A percentile compares a stretch with the other conserved stretches of the same genome.
These are phyloP conservation scores for Macrotis lagotis DNA, from an alignment of 2,113 vertebrate species.

Conservation along the genomic window DNA sequence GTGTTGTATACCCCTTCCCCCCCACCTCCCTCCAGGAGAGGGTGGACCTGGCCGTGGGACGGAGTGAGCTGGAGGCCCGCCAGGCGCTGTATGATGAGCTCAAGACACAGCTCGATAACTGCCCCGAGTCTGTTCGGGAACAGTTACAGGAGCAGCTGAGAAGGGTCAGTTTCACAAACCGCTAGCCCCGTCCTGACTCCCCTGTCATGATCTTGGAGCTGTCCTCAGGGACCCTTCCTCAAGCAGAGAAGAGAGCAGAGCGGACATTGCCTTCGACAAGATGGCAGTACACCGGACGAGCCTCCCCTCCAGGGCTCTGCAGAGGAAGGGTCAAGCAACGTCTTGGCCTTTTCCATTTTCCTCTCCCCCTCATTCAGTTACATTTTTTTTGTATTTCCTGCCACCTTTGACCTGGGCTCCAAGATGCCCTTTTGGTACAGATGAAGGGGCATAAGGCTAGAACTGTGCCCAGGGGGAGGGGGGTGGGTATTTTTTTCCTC, in stretches of 20 bases:
- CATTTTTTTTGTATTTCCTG: neutral
- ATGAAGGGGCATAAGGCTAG: neutral
- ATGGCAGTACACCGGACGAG: conserved; percentile 48
- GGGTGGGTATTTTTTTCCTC: conserved; percentile 37
- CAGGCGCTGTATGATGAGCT: conserved; percentile 92
- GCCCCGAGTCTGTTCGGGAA: conserved; percentile 96
- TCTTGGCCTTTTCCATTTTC: neutral
- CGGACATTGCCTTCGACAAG: conserved; percentile 62
- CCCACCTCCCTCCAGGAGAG: conserved; percentile 91
- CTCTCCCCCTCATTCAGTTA: neutral
- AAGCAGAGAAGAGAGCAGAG: conserved; percentile 65
- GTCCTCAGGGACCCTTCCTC: conserved; percentile 68
- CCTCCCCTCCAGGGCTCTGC: neutral
- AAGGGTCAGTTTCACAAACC: conserved; percentile 92
- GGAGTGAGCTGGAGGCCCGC: conserved; percentile 93
- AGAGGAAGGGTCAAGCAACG: neutral
- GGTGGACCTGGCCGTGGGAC: conserved; percentile 94
- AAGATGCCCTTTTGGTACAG: neutral
- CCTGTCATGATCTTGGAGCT: conserved; percentile 14
- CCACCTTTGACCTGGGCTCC: conserved; percentile 19
- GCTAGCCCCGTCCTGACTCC: conserved; percentile 11
- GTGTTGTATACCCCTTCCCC: conserved; percentile 70
- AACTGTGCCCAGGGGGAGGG: conserved; percentile 27
- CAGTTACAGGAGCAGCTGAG: conserved; percentile 96
- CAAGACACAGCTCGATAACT: conserved; percentile 97